These are phyloP conservation scores for Coreoperca whiteheadi DNA, from an alignment of 2,113 vertebrate species.

Conservation along the genomic window DNA sequence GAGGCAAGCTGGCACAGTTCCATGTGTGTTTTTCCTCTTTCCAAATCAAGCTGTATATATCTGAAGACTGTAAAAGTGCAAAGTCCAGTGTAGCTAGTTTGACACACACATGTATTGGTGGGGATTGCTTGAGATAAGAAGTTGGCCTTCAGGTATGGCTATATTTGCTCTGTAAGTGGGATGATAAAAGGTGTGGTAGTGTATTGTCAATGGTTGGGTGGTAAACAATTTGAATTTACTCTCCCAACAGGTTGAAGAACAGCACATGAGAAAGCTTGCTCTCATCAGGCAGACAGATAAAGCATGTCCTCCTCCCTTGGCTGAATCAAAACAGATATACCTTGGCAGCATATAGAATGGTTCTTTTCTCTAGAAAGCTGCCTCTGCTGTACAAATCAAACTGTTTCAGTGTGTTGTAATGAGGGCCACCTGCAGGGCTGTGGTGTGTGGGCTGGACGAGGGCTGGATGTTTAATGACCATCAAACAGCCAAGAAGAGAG, in stretches of 20 bases:
- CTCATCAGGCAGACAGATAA: not conserved
- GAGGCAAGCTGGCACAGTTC: not conserved
- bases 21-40: constrained; percentile 17
- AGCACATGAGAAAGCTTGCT: not conserved
- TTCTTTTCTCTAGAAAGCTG: not conserved
- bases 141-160: not conserved
- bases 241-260: not conserved
- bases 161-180: constrained; percentile 25
- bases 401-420: constrained; percentile 31
- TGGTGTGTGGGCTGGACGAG: constrained; percentile 16
- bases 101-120: too few relatives aligned
- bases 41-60: constrained; percentile 27
- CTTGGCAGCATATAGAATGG: not conserved
- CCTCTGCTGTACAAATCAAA: not conserved
- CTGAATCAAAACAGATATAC: not conserved
- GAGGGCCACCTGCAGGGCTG: constrained; percentile 47
- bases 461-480: constrained; percentile 41
- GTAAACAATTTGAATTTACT: not conserved
- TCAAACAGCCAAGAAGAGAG: constrained; percentile 6
- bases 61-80: constrained; percentile 37
- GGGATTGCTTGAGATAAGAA: constrained; percentile 34
- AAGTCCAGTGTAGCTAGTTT: constrained; percentile 36
- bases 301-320: not conserved
- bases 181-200: constrained; percentile 17
- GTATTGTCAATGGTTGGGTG: not conserved